Conservation (phyloP, 1,140 invertebrate species). For the Dysdera silvatica region DNA sequence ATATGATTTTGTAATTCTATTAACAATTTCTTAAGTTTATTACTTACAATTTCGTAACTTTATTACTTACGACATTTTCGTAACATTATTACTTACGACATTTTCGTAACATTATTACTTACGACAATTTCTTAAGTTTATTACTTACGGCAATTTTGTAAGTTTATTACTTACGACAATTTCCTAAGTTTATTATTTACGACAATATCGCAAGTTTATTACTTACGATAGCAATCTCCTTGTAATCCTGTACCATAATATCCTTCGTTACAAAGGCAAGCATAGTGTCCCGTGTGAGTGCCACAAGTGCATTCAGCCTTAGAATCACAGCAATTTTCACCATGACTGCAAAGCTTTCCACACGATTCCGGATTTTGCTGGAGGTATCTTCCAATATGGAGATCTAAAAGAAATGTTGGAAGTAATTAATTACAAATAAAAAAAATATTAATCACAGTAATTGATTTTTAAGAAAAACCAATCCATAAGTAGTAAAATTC, state of each 20-base stretch:
- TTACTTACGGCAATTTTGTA: too few relatives aligned
- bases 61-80: too few relatives aligned
- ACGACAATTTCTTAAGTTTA: too few relatives aligned
- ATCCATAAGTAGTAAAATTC: too few relatives aligned
- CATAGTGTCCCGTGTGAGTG: conserved; percentile 58
- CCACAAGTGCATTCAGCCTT: conserved; percentile 58
- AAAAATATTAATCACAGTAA: not conserved
- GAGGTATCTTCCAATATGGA: conserved; percentile 54
- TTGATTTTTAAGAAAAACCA: not conserved
- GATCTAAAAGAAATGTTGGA: conserved; percentile 53
- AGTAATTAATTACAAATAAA: not conserved
- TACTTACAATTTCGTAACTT: too few relatives aligned
- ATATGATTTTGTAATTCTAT: too few relatives aligned
- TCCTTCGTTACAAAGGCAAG: conserved; percentile 57
- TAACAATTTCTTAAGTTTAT: too few relatives aligned
- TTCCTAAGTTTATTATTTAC: too few relatives aligned
- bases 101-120: too few relatives aligned
- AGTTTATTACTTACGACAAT: too few relatives aligned
- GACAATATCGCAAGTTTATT: not conserved
- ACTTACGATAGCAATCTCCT: conserved; percentile 54
- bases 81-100: too few relatives aligned
- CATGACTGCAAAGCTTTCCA: conserved; percentile 49
- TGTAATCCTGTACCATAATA: conserved; percentile 58
- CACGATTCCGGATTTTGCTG: conserved; percentile 49
- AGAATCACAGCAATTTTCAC: conserved; percentile 52